Conservation (phyloP, 2,113 vertebrate genomes). For the Isichthys henryi region DNA sequence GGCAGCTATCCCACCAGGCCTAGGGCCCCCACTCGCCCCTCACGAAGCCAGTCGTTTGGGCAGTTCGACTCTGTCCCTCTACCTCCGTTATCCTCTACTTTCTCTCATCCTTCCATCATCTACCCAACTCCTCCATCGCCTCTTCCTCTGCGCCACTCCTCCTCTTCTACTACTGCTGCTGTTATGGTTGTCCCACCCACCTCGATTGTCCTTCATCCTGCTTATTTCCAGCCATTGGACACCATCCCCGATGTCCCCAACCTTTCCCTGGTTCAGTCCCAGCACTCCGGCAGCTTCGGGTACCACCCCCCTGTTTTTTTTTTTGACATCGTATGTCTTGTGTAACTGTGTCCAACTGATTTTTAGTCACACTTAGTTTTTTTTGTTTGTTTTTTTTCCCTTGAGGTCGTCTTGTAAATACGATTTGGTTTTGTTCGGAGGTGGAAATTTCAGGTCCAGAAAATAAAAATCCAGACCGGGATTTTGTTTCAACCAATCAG, state of each 20-base stretch:
- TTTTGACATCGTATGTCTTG: conserved; percentile 46
- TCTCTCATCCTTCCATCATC: conserved; percentile 58
- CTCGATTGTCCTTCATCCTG: conserved; percentile 72
- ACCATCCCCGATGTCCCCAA: conserved; percentile 78
- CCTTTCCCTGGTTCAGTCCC: conserved; percentile 62
- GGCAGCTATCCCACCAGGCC: conserved; percentile 58
- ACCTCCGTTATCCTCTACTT: conserved; percentile 57
- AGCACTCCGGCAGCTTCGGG: conserved; percentile 73
- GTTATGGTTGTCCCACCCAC: conserved; percentile 55
- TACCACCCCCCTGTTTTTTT: conserved; percentile 53
- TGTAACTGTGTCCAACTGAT: conserved; percentile 9
- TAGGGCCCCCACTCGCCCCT: conserved; percentile 66
- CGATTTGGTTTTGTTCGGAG: neutral
- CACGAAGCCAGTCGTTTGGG: conserved; percentile 76
- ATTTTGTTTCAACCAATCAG: too few relatives aligned
- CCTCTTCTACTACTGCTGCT: conserved; percentile 46
- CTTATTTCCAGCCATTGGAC: conserved; percentile 87
- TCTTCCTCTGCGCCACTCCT: conserved; percentile 54
- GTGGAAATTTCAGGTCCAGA: neutral
- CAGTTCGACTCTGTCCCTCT: conserved; percentile 70
- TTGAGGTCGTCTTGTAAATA: neutral
- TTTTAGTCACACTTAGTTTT: neutral
- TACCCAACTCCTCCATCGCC: conserved; percentile 50
- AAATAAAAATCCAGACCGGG: too few relatives aligned
- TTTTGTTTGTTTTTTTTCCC: neutral